Base-by-base conservation (phyloP, 2,797 vertebrate species). In the Morelia viridis region DNA sequence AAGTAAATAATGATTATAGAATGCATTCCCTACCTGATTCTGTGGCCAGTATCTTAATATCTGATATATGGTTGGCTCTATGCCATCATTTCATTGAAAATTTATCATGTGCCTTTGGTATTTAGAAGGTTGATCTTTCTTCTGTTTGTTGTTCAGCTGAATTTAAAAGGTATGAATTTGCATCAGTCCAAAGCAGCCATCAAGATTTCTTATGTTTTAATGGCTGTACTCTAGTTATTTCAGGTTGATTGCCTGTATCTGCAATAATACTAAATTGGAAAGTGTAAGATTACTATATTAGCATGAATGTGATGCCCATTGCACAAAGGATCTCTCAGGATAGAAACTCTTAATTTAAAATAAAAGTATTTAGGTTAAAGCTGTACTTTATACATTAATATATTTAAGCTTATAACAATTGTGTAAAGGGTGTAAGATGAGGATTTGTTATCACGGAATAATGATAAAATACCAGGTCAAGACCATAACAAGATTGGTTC, bases 151-250 rank as follows among this genome's bases (percentile, higher is more conserved):
- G 64, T 76, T 19, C 85, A 90, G 13, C 46, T 93, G 76, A 95
- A 85, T 85, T 91, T 93, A 90, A 86, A 91, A 35, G 89, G 1
- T 17, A 91, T 15, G n/a, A 92, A 91, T 7, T 5, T 91, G 91
- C 76, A 88, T 90, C 92, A 80, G 88, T 68, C 9, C 91, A 91
- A 92, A 93, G 68, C 91, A 87, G 58, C n/a, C 89, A 83, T 93
- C 93, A 93, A 90, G 88, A 94, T 95, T 57, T 71, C 31, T 85
- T 76, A 92, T 88, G 68, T 88, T 95, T 94, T 89, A 28, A 88
- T 50, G 65, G n/a, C n/a, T 71, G 65, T 84, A 89, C 8, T 26
- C 46, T 93, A 50, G 91, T 92, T 71, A 91, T 86, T 88, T 94
- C 85, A 15, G 65, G 15, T 91, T 93, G 91, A 91, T 91, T 91